phyloP scores from a whole-genome alignment of 64 coral and sea anemone genomes.

The Actinia equina region DNA sequence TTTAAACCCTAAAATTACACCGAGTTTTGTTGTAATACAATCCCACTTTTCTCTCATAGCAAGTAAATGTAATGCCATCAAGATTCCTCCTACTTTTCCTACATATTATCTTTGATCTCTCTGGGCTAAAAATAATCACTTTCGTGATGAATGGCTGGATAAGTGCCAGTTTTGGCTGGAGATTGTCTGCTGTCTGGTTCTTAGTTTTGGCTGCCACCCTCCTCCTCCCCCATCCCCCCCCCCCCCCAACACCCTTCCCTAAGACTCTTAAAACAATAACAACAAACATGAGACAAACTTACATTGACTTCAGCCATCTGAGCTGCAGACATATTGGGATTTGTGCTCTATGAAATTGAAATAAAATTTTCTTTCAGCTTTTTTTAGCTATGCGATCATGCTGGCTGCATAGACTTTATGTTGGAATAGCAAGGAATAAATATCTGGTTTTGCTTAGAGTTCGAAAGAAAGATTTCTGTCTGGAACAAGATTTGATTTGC shows the following conservation, averaged over 20 bases:
- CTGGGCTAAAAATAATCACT: no score
- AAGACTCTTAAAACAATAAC: background rate
- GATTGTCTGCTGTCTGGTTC: no score
- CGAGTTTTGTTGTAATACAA: no score
- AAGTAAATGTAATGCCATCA: no score
- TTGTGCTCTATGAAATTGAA: conserved; percentile 67
- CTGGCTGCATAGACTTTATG: no score
- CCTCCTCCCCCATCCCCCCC: background rate
- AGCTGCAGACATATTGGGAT: conserved; percentile 95
- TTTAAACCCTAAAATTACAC: no score
- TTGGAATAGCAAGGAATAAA: no score
- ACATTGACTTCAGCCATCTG: conserved; percentile 99
- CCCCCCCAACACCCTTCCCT: background rate
- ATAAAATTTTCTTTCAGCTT: background rate
- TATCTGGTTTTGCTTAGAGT: background rate
- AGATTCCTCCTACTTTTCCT: no score
- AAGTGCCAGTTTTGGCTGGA: background rate
- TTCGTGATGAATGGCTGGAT: no score
- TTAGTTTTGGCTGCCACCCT: no score
- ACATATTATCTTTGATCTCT: no score
- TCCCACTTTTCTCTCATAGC: no score
- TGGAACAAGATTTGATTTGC: background rate
- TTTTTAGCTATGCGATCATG: background rate
- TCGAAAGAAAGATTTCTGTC: background rate
- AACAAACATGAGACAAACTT: conserved; percentile 29